A percentile compares a stretch with the other conserved stretches of the same genome.
phyloP scores from a whole-genome alignment of 2,888 invertebrate genomes.

The Phortica magna region DNA sequence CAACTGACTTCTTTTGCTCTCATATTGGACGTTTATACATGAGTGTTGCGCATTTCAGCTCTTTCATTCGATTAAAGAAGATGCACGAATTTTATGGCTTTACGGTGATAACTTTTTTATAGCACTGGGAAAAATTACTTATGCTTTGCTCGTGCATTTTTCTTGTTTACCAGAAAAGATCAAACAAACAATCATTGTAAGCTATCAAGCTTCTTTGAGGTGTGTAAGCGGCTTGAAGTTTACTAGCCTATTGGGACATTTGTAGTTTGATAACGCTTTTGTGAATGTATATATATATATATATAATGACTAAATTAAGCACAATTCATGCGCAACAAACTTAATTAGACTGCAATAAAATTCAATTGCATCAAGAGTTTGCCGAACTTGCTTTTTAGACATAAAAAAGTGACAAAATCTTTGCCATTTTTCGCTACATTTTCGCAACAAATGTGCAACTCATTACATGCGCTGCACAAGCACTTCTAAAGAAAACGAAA shows the following conservation, averaged over 20 bases:
- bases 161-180: background rate
- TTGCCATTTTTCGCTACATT: background rate
- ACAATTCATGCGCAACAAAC: too few species aligned
- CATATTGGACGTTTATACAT: background rate
- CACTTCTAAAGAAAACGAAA: slow-evolving; percentile 4
- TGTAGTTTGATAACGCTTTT: too few species aligned
- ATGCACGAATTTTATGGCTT: slow-evolving; percentile 19
- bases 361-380: too few species aligned
- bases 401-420: too few species aligned
- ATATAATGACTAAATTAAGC: too few species aligned
- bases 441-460: background rate
- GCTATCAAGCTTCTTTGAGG: background rate
- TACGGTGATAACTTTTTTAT: slow-evolving; percentile 24
- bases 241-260: too few species aligned
- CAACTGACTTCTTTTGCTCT: background rate
- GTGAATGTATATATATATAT: too few species aligned
- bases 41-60: background rate
- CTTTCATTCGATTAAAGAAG: background rate
- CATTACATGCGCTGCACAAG: background rate
- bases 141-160: slow-evolving; percentile 1
- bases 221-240: background rate
- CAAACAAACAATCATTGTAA: background rate
- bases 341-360: too few species aligned
- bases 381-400: too few species aligned
- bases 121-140: slow-evolving; percentile 6